Base-by-base conservation (phyloP, 2,888 invertebrate genomes). In the Chloroclystis v-ata region DNA sequence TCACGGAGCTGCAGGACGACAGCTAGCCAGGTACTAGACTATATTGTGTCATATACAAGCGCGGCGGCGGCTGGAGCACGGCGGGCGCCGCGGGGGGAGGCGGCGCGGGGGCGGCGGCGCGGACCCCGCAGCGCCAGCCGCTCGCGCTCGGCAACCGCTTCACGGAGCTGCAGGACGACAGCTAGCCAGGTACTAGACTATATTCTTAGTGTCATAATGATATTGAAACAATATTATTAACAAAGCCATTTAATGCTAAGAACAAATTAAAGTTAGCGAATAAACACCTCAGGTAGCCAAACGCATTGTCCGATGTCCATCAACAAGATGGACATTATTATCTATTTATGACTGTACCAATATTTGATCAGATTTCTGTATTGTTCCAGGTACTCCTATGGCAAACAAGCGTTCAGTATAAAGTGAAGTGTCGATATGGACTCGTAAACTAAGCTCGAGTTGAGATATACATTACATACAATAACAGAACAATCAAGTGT, bases 361-460 rank as follows among this genome's bases (percentile, higher is more conserved):
- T n/a, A n/a, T n/a, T n/a, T n/a, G n/a, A n/a, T n/a, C n/a, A n/a
- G n/a, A n/a, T n/a, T n/a, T n/a, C n/a, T 48, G 47, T 49, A 53
- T 51, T 9, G 53, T 61, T 56, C 0, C 79, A 84, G 84, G 74
- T 77, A 72, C 60, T 42, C 39, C 10, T 24, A 52, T 63, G 60
- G 54, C 63, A 64, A 63, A 72, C 63, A 63, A 72, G 70, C 67
- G 66, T 65, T 65, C 76, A 75, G 67, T 72, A 68, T 76, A 72
- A 82, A 83, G 84, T 86, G 85, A 84, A 79, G 84, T 85, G 85
- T 82, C 78, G 71, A 70, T 78, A 81, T 68, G 80, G 83, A 84
- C 84, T 84, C 76, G 67, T 77, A 75, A 79, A 74, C 75, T 67
- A 81, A 79, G 79, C 78, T 67, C 74, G 75, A 72, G 75, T 73